Evolutionary conservation across 53 echinoderm and acorn worm genomes (phyloP).

Genomic region (Mesocentrotus franciscanus): DNA sequence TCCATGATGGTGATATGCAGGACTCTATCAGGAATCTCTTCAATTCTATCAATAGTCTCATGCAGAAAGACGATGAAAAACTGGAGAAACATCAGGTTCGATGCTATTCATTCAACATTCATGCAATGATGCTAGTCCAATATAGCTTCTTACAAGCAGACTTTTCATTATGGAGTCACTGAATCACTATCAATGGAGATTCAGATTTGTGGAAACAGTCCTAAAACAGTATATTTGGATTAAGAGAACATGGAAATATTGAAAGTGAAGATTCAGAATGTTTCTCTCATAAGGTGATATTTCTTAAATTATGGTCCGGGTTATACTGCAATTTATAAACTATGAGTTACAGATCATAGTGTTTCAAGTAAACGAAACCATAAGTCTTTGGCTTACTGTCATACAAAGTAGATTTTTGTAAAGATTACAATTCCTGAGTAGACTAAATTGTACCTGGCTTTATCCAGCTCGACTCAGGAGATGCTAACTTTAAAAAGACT

Average conservation of each 20-base stretch:
- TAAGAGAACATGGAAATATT: neutral
- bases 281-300: no score
- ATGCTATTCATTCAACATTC: neutral
- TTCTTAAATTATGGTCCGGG: no score
- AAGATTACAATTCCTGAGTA: neutral
- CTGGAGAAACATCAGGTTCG: constrained; percentile 84
- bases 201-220: no score
- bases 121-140: neutral
- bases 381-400: neutral
- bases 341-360: no score
- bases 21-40: constrained; percentile 85
- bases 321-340: no score
- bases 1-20: constrained; percentile 88
- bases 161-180: neutral
- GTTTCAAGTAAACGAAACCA: neutral
- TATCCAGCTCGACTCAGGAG: neutral
- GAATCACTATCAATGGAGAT: no score
- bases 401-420: neutral
- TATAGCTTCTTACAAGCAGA: neutral
- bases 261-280: no score
- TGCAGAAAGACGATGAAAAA: constrained; percentile 67
- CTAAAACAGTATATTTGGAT: no score
- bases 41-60: constrained; percentile 79
- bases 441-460: neutral
- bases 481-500: neutral